Evolutionary conservation across 1,140 invertebrate species (phyloP).

Genomic region (Nomia melanderi): DNA sequence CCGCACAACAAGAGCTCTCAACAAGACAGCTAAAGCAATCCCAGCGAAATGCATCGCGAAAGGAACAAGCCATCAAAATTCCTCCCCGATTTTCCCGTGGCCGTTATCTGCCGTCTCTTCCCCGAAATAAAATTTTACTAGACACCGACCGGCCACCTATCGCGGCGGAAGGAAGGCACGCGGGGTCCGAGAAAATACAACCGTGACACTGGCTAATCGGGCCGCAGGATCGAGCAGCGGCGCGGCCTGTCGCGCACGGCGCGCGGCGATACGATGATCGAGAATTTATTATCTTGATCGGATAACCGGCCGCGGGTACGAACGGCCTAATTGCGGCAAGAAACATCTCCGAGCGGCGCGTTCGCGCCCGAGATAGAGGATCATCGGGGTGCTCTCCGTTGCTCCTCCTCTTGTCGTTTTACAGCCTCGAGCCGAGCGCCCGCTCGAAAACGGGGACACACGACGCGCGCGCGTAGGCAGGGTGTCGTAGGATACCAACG

Average conservation of each 20-base stretch:
- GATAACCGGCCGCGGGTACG: constrained; percentile 9
- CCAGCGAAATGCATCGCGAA: no score
- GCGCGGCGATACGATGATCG: constrained; percentile 5
- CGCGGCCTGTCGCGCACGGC: not conserved
- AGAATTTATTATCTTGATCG: constrained; percentile 15
- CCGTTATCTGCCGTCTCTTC: no score
- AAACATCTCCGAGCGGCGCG: not conserved
- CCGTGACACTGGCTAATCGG: constrained; percentile 12
- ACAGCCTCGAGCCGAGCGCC: constrained; percentile 1
- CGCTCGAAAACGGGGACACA: constrained; percentile 57
- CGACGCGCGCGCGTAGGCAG: constrained; percentile 53
- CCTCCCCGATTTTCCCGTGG: no score
- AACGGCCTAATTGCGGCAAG: constrained; percentile 17
- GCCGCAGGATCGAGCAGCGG: not conserved
- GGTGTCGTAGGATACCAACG: constrained; percentile 58
- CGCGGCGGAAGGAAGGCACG: no score
- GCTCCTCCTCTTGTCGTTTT: not conserved
- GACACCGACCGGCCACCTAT: no score
- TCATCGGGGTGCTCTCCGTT: constrained; percentile 6
- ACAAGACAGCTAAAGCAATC: no score
- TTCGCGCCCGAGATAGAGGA: constrained; percentile 3
- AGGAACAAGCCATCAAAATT: no score
- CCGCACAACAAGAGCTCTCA: no score
- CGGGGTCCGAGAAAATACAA: not conserved
- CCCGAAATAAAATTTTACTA: no score